Conservation (phyloP, 1,140 invertebrate species). For the Idris sp. region DNA sequence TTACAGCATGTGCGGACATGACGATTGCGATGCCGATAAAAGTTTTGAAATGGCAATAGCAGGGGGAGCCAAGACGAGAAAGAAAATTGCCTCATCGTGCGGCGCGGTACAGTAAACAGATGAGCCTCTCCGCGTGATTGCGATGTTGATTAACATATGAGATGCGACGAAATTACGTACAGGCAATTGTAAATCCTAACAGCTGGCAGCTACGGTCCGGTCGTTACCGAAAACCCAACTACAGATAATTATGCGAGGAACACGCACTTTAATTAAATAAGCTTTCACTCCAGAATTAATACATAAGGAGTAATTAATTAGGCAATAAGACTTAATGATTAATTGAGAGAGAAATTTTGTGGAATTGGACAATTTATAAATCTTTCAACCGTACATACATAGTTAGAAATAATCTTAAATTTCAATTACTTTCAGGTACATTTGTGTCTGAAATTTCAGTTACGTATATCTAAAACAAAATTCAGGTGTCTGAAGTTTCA, state of each 20-base stretch:
- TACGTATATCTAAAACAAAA: no score
- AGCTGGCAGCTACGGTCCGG: conserved; percentile 31
- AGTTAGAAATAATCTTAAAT: no score
- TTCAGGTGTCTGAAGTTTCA: no score
- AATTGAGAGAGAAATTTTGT: no score
- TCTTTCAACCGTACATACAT: no score
- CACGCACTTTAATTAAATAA: conserved; percentile 33
- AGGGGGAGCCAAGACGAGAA: conserved; percentile 29
- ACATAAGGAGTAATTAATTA: conserved; percentile 23
- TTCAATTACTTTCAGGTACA: no score
- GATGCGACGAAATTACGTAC: conserved; percentile 57
- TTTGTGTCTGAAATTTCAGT: no score
- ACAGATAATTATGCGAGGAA: conserved; percentile 22
- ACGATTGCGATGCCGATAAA: conserved; percentile 58
- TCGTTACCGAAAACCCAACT: conserved; percentile 38
- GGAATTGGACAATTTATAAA: no score
- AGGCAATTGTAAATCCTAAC: conserved; percentile 47
- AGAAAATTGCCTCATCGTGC: conserved; percentile 62
- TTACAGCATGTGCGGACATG: conserved; percentile 53
- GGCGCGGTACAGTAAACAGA: conserved; percentile 56
- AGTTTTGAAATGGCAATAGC: conserved; percentile 37
- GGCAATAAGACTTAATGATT: conserved; percentile 5
- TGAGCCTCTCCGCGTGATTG: conserved; percentile 62
- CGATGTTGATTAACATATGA: conserved; percentile 66
- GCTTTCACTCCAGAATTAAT: conserved; percentile 38